Base-by-base conservation (phyloP, 1,140 invertebrate genomes). In the Drosophila guanche region DNA sequence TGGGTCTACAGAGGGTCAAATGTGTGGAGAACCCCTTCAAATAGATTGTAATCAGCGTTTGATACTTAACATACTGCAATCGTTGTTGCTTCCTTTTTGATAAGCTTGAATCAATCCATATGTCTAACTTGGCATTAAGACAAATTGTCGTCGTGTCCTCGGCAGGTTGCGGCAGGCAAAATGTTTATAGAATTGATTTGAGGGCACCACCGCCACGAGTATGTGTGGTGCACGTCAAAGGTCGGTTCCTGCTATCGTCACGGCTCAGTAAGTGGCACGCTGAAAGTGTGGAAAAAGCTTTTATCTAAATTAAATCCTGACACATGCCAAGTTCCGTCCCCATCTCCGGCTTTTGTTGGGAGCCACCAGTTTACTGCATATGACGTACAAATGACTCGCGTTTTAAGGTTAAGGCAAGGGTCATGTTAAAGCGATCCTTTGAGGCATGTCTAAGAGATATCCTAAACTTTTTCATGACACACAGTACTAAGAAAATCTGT, bases 251-350 rank as follows among this genome's bases (percentile, higher is more conserved):
- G 40, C 33, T 10, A 37, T 37, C 33, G 33, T 37, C 33, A 37
- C 33, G 33, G 33, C 33, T 37, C 33, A 4, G 45, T 27, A 40
- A 54, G 47, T 27, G 47, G 42, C 25, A n/a, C 12, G 25, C 16
- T 7, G 20, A 45, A 56, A 48, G 58, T 54, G 55, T 71, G 60
- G 61, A 55, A 83, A 37, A 88, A 88, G 79, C 83, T 88, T 88
- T 88, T 88, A 88, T 88, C 83, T 83, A 88, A 88, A 88, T 88
- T 88, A 88, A 88, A 88, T 86, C 83, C 83, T 62, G 47, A 58
- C 66, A 58, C 60, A 77, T 66, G 51, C 68, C 48, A 61, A 51
- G 42, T 37, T 37, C 51, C 46, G 55, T n/a, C 25, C 29, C 41
- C 22, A 47, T 55, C n/a, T 22, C 53, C 48, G 20, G 23, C 37